Percentiles rank a stretch among this genome's conserved stretches.
phyloP scores from a whole-genome alignment of 2,888 invertebrate species.

The Monochamus alternatus region DNA sequence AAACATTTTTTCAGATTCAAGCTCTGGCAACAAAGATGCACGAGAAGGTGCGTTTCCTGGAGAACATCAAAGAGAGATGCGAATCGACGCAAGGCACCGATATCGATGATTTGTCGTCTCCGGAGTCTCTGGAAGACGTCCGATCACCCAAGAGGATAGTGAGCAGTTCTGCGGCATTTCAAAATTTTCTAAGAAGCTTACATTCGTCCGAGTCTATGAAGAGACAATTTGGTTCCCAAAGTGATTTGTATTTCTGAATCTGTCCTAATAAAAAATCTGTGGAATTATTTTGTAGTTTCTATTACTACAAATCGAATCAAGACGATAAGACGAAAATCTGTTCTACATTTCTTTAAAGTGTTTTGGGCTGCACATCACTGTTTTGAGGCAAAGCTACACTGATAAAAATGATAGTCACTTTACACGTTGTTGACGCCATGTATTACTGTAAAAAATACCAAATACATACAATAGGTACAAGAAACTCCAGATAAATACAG shows the following conservation, averaged over 20 bases:
- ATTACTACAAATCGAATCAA: neutral
- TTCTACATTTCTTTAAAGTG: no score
- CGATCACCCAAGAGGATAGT: conserved; percentile 57
- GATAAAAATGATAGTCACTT: no score
- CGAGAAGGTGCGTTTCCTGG: conserved; percentile 54
- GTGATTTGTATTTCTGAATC: conserved; percentile 39
- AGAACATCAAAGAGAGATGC: conserved; percentile 48
- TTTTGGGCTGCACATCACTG: no score
- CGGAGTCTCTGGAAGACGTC: conserved; percentile 48
- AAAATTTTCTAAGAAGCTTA: conserved; percentile 60
- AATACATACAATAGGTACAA: no score
- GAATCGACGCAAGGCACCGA: conserved; percentile 37
- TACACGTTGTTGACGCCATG: no score
- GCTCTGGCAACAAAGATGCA: conserved; percentile 54
- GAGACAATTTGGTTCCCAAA: conserved; percentile 38
- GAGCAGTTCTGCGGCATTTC: conserved; percentile 64
- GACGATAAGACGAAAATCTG: no score
- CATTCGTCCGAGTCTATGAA: conserved; percentile 39
- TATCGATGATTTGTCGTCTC: conserved; percentile 48
- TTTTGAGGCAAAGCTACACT: no score
- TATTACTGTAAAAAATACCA: no score
- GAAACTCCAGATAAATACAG: no score
- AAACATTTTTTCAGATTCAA: conserved; percentile 51
- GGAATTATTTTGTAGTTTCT: neutral
- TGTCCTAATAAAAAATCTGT: conserved; percentile 13